Evolutionary conservation across 2,888 invertebrate species (phyloP), one percentile per base, ranked within the genome.

Genomic region (Brachypalpus laphriformis): DNA sequence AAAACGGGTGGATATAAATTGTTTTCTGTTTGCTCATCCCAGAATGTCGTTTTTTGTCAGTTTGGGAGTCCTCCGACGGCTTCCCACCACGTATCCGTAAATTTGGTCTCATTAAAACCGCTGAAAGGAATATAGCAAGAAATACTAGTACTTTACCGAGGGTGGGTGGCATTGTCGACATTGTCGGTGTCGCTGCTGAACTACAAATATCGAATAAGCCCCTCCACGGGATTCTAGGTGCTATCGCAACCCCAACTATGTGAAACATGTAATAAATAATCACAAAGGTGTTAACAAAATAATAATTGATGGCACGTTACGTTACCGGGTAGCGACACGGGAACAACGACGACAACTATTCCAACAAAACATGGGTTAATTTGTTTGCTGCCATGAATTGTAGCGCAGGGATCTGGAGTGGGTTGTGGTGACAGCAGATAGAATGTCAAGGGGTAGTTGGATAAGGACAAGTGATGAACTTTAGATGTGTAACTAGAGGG

Each of bases 241-340:
- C 1, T 34, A 31, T 34, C 42, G 22, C 8, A 25, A 45, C 45
- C 51, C 61, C 51, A 22, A 37, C 70, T 82, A 45, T 71, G 34
- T 42, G 68, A 51, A 63, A 74, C 68, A 22, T 85, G 85, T 85
- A 71, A 83, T 83, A 83, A 75, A 80, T 80, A 83, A 83, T 83
- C 74, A 68, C 66, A 80, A 68, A 83, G 83, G 83, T 83, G 83
- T 80, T 80, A 80, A 81, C 85, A 81, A 75, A 81, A 85, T 80
- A 85, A 85, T 85, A 85, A 85, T 85, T 85, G 80, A 85, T 85
- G 34, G 81, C 70, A 70, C 63, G 68, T 75, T 80, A 75, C 65
- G 59, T 37, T 65, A 42, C 63, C 28, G 45, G 45, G 49, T 57
- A 49, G 40, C 57, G 78, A 83, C 61, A 80, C 57, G 63, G 66